Percentiles rank a stretch among this genome's conserved stretches.
Evolutionary conservation across 2,113 vertebrate species (phyloP).

Genomic region (Boleophthalmus pectinirostris): DNA sequence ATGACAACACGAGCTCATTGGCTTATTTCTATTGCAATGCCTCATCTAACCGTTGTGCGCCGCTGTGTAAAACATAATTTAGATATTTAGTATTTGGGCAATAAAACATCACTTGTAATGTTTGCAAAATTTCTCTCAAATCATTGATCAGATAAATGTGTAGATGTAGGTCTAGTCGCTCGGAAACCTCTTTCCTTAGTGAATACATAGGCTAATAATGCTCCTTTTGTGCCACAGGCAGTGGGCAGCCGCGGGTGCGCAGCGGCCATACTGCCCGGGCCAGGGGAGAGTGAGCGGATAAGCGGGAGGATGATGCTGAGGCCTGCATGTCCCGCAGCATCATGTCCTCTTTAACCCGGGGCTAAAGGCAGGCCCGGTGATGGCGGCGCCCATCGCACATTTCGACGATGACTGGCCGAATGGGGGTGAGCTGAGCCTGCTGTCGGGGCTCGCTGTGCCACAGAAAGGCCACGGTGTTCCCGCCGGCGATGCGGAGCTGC

Average conservation of each 20-base stretch:
- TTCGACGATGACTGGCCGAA: constrained; percentile 85
- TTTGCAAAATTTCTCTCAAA: neutral
- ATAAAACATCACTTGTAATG: neutral
- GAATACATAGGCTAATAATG: neutral
- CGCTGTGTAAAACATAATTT: constrained; percentile 16
- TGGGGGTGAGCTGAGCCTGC: constrained; percentile 76
- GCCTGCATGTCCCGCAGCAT: constrained; percentile 32
- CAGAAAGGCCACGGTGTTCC: constrained; percentile 56
- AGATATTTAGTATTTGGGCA: neutral
- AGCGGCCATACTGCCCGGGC: constrained; percentile 27
- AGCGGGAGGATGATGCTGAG: constrained; percentile 55
- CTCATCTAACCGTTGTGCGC: constrained; percentile 11
- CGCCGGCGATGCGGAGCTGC: constrained; percentile 28
- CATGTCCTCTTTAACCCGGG: constrained; percentile 21
- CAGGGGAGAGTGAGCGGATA: constrained; percentile 23
- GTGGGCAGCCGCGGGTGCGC: constrained; percentile 20
- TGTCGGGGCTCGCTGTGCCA: constrained; percentile 46
- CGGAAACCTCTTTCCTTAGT: neutral
- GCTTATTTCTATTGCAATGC: neutral
- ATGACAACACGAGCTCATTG: constrained; percentile 29
- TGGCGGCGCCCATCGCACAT: constrained; percentile 83
- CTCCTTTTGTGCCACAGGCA: neutral
- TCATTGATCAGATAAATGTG: neutral
- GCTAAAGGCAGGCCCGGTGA: constrained; percentile 60
- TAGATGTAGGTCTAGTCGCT: neutral